Evolutionary conservation across 2,888 invertebrate species (phyloP), one percentile per base, ranked within the genome.

Genomic region (Aphidius colemani): DNA sequence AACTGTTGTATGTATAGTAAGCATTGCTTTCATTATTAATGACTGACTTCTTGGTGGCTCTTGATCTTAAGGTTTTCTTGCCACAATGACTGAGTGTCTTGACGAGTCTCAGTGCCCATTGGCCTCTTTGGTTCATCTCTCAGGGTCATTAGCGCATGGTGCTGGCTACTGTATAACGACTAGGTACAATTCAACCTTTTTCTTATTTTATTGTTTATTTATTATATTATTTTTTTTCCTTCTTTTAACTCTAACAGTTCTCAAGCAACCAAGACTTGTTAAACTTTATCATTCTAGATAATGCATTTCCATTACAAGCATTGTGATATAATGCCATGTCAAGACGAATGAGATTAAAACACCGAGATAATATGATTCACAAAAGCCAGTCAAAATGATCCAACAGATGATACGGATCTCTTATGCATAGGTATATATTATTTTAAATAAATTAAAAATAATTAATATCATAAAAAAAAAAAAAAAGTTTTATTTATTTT

Each of bases 151-250:
- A 70, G 70, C 66, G 68, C 67, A 45, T 46, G 56, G 5, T 30
- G 49, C 70, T 70, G 69, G 72, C 76, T 76, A 71, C 75, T 66
- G 74, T 77, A 75, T 77, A 77, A 77, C 75, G 75, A 77, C 74
- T 71, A 69, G 65, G 69, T 66, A 60, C 67, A 58, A 62, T 61
- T 57, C 64, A 62, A 67, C 69, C 66, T 69, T 68, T 66, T 70
- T 70, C 68, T 69, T 71, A 69, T 65, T 62, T 60, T 30, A 5
- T 30, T 30, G 1, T 30, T 30, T 30, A 5, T 30, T 30, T 30
- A 5, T 30, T 8, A 7, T 18, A 49, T 13, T 18, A 7, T 13
- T 13, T 49, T 9, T 3, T 48, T 48, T 13, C n/a, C n/a, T n/a
- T n/a, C n/a, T 11, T n/a, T 6, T 11, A 49, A 18, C 8, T n/a